Evolutionary conservation across 35 echinoderm and acorn worm genomes (phyloP).

Genomic region (Holothuria glaberrima): DNA sequence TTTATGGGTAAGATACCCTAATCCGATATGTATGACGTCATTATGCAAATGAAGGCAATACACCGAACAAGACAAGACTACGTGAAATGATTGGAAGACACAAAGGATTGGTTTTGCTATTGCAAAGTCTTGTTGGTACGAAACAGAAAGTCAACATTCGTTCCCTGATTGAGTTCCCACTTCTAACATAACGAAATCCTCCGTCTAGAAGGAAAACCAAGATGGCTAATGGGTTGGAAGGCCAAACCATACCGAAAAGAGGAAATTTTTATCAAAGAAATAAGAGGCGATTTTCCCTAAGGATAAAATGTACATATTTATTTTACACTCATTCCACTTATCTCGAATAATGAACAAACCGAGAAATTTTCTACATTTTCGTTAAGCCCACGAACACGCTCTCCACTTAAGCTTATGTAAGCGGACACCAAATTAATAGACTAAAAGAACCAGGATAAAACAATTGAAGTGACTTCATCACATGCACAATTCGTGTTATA

Average conservation of each 20-base stretch:
- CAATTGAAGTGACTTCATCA: too few relatives aligned
- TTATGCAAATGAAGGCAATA: too few relatives aligned
- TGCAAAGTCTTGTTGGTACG: conserved; percentile 46
- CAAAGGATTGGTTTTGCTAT: background rate
- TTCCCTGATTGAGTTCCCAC: conserved; percentile 44
- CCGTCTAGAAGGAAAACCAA: background rate
- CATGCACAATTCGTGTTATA: too few relatives aligned
- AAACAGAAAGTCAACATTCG: conserved; percentile 39
- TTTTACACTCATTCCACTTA: conserved; percentile 38
- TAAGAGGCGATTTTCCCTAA: conserved; percentile 8
- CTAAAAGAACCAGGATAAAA: too few relatives aligned
- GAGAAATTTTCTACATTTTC: conserved; percentile 20
- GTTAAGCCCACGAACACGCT: background rate
- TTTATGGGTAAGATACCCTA: too few relatives aligned
- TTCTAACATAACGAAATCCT: conserved; percentile 17
- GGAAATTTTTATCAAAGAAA: background rate
- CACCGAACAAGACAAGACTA: too few relatives aligned
- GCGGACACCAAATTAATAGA: too few relatives aligned
- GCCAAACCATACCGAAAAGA: conserved; percentile 9
- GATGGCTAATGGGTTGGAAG: background rate
- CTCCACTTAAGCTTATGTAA: too few relatives aligned
- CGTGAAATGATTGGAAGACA: too few relatives aligned
- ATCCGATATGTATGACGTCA: too few relatives aligned
- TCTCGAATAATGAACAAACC: conserved; percentile 51
- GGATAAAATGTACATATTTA: conserved; percentile 54